Conservation (phyloP, 1,140 invertebrate genomes). For the Drosophila oshimai region DNA sequence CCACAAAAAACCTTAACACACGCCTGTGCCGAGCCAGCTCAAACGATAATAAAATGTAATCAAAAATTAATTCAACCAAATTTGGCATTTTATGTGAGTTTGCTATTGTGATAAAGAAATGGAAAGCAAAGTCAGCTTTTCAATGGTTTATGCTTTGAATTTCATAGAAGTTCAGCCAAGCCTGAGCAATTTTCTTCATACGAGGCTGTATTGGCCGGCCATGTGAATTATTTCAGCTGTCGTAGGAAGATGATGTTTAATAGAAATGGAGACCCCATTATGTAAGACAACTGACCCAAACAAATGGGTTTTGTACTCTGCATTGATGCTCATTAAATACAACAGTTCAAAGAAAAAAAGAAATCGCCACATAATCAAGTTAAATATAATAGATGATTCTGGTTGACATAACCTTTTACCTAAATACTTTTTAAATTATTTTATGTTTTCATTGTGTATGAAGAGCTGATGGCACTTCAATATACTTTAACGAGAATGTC, state of each 20-base stretch:
- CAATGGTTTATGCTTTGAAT: slow-evolving; percentile 16
- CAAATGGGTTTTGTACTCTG: not conserved
- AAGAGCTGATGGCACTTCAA: slow-evolving; percentile 9
- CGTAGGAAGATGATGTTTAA: not conserved
- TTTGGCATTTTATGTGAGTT: slow-evolving; percentile 40
- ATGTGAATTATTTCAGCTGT: slow-evolving; percentile 36
- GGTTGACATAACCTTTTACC: too few relatives aligned
- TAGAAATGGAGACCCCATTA: slow-evolving; percentile 2
- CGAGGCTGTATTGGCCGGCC: slow-evolving; percentile 1
- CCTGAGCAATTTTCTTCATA: slow-evolving; percentile 17
- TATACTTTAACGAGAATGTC: slow-evolving; percentile 15
- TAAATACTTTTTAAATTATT: too few relatives aligned
- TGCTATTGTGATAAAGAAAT: slow-evolving; percentile 16
- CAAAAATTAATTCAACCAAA: slow-evolving; percentile 51
- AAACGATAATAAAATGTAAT: slow-evolving; percentile 51
- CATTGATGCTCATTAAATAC: slow-evolving; percentile 4
- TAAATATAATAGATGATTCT: too few relatives aligned
- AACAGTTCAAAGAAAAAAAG: not conserved
- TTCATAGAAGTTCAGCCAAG: slow-evolving; percentile 29
- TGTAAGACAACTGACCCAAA: slow-evolving; percentile 8
- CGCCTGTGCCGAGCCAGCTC: too few relatives aligned
- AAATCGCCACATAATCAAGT: too few relatives aligned
- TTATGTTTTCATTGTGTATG: not conserved
- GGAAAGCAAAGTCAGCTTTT: slow-evolving; percentile 2
- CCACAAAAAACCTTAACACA: not conserved